Evolutionary conservation across 2,797 vertebrate genomes (phyloP).

Genomic region (Phoxinus dragarum): DNA sequence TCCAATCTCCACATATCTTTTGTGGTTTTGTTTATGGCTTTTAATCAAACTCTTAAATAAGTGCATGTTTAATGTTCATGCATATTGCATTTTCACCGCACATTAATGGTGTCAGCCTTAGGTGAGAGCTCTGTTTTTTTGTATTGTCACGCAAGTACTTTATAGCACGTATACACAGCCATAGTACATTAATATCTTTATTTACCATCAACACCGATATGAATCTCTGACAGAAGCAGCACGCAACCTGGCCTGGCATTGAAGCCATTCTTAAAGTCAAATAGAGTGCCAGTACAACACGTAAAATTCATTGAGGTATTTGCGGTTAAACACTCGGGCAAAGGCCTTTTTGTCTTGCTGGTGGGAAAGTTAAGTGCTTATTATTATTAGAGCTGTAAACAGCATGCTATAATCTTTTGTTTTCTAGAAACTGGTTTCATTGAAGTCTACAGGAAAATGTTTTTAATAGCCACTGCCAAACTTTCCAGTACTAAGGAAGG

Average conservation of each 20-base stretch:
- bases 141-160: neutral
- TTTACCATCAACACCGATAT: slow-evolving; percentile 71
- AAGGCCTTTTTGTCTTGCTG: slow-evolving; percentile 20
- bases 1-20: neutral
- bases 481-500: neutral
- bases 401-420: slow-evolving; percentile 27
- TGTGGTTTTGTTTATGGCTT: neutral
- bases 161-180: slow-evolving; percentile 37
- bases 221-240: slow-evolving; percentile 76
- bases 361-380: slow-evolving; percentile 32
- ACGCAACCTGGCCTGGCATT: slow-evolving; percentile 75
- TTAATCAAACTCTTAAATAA: neutral
- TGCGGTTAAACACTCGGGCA: neutral
- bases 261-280: slow-evolving; percentile 68
- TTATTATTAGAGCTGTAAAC: slow-evolving; percentile 18
- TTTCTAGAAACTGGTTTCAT: slow-evolving; percentile 8
- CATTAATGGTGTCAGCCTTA: neutral
- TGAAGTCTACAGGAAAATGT: slow-evolving; percentile 2
- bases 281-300: slow-evolving; percentile 57
- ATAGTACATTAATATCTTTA: slow-evolving; percentile 57
- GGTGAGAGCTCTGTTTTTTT: neutral
- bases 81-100: neutral
- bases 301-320: neutral
- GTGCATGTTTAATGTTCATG: neutral
- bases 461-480: slow-evolving; percentile 22